Conservation (phyloP, 2,888 invertebrate genomes). For the Synergus laeviventris region DNA sequence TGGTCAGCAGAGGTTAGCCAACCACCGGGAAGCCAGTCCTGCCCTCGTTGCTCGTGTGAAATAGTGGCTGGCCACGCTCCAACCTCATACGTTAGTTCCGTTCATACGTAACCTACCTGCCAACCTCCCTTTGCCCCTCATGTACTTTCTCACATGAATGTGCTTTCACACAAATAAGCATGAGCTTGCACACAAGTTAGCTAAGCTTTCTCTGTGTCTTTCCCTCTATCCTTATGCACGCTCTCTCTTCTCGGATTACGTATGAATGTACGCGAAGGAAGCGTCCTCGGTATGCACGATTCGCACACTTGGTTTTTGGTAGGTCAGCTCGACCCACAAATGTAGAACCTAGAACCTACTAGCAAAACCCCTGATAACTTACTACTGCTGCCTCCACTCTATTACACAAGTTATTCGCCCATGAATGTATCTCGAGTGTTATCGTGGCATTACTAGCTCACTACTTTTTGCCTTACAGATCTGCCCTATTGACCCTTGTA, state of each 20-base stretch:
- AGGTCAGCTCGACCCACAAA: slow-evolving; percentile 57
- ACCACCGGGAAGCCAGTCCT: slow-evolving; percentile 60
- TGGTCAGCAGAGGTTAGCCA: slow-evolving; percentile 69
- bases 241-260: slow-evolving; percentile 39
- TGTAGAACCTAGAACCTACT: slow-evolving; percentile 41
- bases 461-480: slow-evolving; percentile 12
- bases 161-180: slow-evolving; percentile 17
- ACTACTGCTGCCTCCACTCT: slow-evolving; percentile 43
- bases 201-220: slow-evolving; percentile 17
- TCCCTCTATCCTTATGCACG: slow-evolving; percentile 23
- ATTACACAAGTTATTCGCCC: slow-evolving; percentile 54
- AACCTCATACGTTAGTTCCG: slow-evolving; percentile 72
- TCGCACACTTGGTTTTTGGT: slow-evolving; percentile 53
- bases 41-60: slow-evolving; percentile 68
- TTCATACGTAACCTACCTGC: slow-evolving; percentile 71
- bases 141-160: slow-evolving; percentile 42
- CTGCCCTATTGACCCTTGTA: no score
- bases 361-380: slow-evolving; percentile 56
- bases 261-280: slow-evolving; percentile 39
- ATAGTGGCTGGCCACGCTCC: slow-evolving; percentile 73
- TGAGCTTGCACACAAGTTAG: slow-evolving; percentile 46
- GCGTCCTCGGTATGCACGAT: slow-evolving; percentile 34
- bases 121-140: slow-evolving; percentile 56
- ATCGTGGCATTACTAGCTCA: slow-evolving; percentile 1
- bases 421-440: slow-evolving; percentile 25